Evolutionary conservation across 2,888 invertebrate species (phyloP), one percentile per base, ranked within the genome.

Genomic region (Thera britannica): DNA sequence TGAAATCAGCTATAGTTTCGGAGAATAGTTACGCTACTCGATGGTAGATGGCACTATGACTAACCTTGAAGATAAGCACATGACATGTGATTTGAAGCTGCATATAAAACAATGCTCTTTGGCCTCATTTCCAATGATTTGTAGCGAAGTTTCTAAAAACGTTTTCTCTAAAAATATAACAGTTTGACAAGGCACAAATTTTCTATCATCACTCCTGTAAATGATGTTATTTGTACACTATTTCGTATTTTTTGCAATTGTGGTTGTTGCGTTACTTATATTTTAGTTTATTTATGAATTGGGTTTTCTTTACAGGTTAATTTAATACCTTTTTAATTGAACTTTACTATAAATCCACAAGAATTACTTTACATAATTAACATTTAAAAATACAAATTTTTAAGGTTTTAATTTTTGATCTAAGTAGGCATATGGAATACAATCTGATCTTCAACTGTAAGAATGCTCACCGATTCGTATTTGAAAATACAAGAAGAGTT

Each of bases 11-110:
- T 70, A 69, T 62, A 70, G 74, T 74, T 78, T 77, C 76, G 75
- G 74, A 70, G 64, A 77, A 74, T 77, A 82, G 77, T 86, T 73
- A 71, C 64, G 85, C 91, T 89, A 89, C 85, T 89, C 83, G 65
- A 72, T 84, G 75, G 71, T 75, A 92, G 92, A 90, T 92, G 92
- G 88, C 91, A 80, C 71, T 62, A 9, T 36, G 1, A 38, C 7
- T 49, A 34, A 51, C 34, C 8, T 34, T 52, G 9, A 2, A 1
- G 9, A 9, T 9, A 46, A 9, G 2, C 9, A 8, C 2, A 46
- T 3, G 6, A 7, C 3, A 9, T 46, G 44, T 46, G 44, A 7
- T 46, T 46, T 44, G 6, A 46, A 3, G 2, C 44, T 49, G 49
- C 49, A 49, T n/a, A 49, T 12, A 49, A 9, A 49, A 12, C 12